A percentile compares a stretch with the other conserved stretches of the same genome.
Conservation (phyloP, 1,140 invertebrate species). For the Hetaerina americana region DNA sequence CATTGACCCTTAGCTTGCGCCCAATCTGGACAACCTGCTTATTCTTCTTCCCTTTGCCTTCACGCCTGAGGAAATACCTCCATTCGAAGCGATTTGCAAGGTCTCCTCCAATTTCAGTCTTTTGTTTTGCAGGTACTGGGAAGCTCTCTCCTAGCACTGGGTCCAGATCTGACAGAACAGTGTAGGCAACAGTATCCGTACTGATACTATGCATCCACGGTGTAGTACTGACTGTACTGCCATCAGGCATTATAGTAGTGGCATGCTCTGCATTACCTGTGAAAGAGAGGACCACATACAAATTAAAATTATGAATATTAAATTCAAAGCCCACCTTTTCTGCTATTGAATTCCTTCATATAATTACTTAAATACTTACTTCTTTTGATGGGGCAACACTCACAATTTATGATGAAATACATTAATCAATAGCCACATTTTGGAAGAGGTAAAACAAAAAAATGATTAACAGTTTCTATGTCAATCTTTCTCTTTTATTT, state of each 20-base stretch:
- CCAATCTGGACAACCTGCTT: constrained; percentile 68
- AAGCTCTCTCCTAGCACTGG: constrained; percentile 75
- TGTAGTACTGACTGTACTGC: constrained; percentile 60
- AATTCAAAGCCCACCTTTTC: too few relatives aligned
- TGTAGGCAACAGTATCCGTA: constrained; percentile 74
- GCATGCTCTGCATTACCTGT: constrained; percentile 60
- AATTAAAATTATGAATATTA: neutral
- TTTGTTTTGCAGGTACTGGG: constrained; percentile 78
- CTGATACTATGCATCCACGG: constrained; percentile 73
- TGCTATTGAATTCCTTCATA: too few relatives aligned
- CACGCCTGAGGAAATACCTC: constrained; percentile 71
- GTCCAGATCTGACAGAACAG: constrained; percentile 67
- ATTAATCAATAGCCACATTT: too few relatives aligned
- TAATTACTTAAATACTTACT: too few relatives aligned
- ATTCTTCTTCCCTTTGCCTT: constrained; percentile 33
- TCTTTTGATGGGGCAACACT: too few relatives aligned
- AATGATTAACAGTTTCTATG: too few relatives aligned
- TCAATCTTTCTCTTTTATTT: too few relatives aligned
- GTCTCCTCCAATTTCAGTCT: constrained; percentile 76
- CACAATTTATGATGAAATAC: too few relatives aligned
- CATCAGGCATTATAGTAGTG: constrained; percentile 66
- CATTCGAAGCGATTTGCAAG: constrained; percentile 88
- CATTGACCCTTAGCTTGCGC: constrained; percentile 72
- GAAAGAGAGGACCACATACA: neutral
- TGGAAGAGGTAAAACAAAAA: too few relatives aligned